phyloP scores from a whole-genome alignment of 1,140 invertebrate genomes.

The Brachionus asplanchnoidis region DNA sequence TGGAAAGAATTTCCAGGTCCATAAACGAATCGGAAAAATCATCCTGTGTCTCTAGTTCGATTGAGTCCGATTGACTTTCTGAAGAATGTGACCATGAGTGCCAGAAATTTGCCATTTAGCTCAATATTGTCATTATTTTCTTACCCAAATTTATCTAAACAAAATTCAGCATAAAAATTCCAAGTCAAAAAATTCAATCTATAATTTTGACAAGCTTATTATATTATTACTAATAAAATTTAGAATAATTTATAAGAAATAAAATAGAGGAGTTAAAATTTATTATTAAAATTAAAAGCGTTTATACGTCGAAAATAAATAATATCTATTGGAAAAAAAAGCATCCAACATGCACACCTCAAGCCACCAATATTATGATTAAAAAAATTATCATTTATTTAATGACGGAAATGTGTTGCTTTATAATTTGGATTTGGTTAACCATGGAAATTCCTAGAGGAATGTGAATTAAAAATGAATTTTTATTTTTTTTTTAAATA shows the following conservation, averaged over 20 bases:
- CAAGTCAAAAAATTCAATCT: neutral
- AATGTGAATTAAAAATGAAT: neutral
- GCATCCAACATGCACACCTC: neutral
- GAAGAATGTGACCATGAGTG: neutral
- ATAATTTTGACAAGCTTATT: neutral
- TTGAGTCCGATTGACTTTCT: slow-evolving; percentile 27
- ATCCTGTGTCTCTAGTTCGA: neutral
- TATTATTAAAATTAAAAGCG: slow-evolving; percentile 11
- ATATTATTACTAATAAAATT: neutral
- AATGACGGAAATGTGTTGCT: neutral
- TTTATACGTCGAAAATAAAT: slow-evolving; percentile 2
- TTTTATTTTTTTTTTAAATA: neutral
- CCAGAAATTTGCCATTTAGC: neutral
- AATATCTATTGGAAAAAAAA: neutral
- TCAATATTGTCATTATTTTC: neutral
- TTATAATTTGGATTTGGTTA: slow-evolving; percentile 41
- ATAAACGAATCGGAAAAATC: neutral
- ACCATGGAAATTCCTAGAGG: slow-evolving; percentile 39
- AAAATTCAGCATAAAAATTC: neutral
- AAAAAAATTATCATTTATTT: neutral
- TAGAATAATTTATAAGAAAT: neutral
- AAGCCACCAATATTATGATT: neutral
- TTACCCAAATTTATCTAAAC: neutral
- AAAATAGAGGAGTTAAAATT: neutral
- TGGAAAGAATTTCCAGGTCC: slow-evolving; percentile 50